Evolutionary conservation across 1,140 invertebrate species (phyloP).

Genomic region (Thalassaphorura encarpata): DNA sequence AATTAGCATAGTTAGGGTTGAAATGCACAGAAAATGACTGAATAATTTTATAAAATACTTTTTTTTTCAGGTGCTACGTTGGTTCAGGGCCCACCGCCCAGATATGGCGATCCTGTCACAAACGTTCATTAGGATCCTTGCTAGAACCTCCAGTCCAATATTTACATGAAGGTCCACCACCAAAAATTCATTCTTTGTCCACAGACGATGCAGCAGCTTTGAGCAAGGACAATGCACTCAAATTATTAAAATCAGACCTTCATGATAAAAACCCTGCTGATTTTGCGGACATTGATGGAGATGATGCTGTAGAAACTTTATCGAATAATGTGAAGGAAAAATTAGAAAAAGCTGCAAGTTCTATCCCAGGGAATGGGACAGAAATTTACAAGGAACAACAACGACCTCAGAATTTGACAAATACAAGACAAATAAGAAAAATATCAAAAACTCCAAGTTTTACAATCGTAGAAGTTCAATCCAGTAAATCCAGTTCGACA

Average conservation of each 20-base stretch:
- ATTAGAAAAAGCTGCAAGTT: neutral
- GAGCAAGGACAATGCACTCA: constrained; percentile 27
- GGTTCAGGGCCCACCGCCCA: constrained; percentile 24
- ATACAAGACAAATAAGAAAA: too few species aligned
- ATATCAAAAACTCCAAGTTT: too few species aligned
- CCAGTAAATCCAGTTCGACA: too few species aligned
- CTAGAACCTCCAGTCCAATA: constrained; percentile 18
- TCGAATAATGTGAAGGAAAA: neutral
- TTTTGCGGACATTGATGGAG: neutral
- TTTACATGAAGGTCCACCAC: constrained; percentile 25
- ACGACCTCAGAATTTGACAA: neutral
- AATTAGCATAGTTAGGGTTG: neutral
- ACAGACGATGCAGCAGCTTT: constrained; percentile 24
- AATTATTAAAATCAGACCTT: constrained; percentile 9
- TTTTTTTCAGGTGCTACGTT: constrained; percentile 26
- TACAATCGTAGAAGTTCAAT: too few species aligned
- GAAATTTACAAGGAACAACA: too few species aligned
- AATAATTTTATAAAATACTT: neutral
- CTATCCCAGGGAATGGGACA: too few species aligned
- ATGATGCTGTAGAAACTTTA: neutral
- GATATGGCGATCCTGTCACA: constrained; percentile 29
- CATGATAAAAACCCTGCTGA: neutral
- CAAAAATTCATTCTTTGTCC: constrained; percentile 20
- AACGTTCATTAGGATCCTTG: neutral
- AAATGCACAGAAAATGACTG: neutral